Percentiles rank a stretch among this genome's conserved stretches.
These are phyloP conservation scores for Phoenoteleia sp. DNA, from an alignment of 2,888 invertebrate species.

Conservation along the genomic window DNA sequence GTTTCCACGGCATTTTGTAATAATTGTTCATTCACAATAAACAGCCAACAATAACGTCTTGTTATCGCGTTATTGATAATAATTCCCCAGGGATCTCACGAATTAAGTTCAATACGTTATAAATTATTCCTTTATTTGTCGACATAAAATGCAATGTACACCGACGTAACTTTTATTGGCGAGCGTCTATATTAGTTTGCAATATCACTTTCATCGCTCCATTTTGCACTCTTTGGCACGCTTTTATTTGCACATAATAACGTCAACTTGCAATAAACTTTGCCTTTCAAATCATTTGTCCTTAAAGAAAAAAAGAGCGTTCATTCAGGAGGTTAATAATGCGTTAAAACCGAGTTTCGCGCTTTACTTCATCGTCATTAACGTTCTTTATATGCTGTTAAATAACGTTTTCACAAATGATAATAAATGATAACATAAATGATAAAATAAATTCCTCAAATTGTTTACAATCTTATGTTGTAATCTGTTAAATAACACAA, in stretches of 20 bases:
- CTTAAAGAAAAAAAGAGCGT: neutral
- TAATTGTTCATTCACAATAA: neutral
- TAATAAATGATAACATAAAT: no score
- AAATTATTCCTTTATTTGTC: conserved; percentile 56
- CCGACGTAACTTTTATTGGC: conserved; percentile 33
- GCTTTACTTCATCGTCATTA: neutral
- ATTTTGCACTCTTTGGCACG: neutral
- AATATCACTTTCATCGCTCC: conserved; percentile 11
- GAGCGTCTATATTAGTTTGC: conserved; percentile 10
- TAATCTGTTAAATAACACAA: no score
- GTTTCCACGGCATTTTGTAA: neutral
- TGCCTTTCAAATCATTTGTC: neutral
- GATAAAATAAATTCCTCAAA: no score
- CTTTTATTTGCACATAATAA: neutral
- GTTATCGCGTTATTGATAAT: conserved; percentile 46
- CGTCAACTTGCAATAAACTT: neutral
- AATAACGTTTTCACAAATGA: neutral
- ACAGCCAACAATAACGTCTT: conserved; percentile 33
- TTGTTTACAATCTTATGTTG: no score
- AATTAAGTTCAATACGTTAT: conserved; percentile 59
- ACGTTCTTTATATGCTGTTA: neutral
- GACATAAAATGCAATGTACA: conserved; percentile 19
- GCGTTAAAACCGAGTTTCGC: neutral
- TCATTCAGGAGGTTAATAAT: neutral
- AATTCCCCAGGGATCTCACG: conserved; percentile 31